These are phyloP conservation scores for Lanistes nyassanus DNA, from an alignment of 1,140 invertebrate species.

Conservation along the genomic window DNA sequence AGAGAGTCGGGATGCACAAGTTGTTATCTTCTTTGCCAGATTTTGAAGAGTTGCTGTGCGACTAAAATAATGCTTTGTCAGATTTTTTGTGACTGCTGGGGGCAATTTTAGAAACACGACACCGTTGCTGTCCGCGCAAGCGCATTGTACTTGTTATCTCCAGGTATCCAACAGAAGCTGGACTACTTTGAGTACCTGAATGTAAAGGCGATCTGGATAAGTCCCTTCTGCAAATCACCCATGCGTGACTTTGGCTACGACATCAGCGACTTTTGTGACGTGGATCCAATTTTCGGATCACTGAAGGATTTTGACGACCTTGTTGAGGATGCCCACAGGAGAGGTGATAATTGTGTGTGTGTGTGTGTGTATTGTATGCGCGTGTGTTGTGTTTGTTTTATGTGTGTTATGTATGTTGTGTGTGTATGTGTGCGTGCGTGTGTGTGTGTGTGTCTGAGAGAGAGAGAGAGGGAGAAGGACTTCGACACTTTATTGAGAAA, in stretches of 20 bases:
- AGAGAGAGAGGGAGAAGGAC: no score
- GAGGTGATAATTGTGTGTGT: constrained; percentile 42
- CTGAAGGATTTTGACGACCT: constrained; percentile 79
- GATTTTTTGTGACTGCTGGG: no score
- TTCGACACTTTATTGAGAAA: no score
- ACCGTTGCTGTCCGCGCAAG: no score
- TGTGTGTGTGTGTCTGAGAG: not conserved
- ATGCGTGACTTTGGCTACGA: constrained; percentile 80
- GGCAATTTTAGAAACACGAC: no score
- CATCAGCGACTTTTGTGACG: constrained; percentile 76
- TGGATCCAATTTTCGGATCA: constrained; percentile 79
- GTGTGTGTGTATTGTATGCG: not conserved
- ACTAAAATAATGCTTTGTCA: no score
- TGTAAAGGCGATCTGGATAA: constrained; percentile 78
- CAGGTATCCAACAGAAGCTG: constrained; percentile 45
- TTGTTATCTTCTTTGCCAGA: no score
- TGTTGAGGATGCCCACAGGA: constrained; percentile 61
- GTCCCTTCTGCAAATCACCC: constrained; percentile 78
- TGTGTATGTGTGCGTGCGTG: no score
- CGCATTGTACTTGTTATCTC: constrained; percentile 2
- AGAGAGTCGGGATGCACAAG: no score
- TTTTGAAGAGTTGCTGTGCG: no score
- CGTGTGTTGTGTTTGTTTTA: constrained; percentile 3
- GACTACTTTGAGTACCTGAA: constrained; percentile 69
- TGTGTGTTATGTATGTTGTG: no score